phyloP scores from a whole-genome alignment of 2,113 vertebrate species.

The Notothenia coriiceps region DNA sequence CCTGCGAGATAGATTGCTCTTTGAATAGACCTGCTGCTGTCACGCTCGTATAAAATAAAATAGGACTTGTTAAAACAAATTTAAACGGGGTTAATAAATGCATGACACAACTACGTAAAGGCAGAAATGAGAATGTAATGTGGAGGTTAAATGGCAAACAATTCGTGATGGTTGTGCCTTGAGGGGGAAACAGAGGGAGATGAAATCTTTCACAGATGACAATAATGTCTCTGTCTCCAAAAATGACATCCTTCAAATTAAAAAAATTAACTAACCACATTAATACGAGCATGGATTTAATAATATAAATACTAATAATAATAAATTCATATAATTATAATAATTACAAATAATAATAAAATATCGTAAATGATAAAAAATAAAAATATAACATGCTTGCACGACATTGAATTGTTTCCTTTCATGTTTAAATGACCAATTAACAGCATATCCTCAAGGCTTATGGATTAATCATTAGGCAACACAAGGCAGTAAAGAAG shows the following conservation, averaged over 20 bases:
- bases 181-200: constrained; percentile 57
- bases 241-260: not conserved
- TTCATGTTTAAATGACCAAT: too few species aligned
- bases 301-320: constrained; percentile 19
- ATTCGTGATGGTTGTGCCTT: constrained; percentile 59
- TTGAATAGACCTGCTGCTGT: constrained; percentile 19
- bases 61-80: constrained; percentile 41
- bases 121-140: constrained; percentile 56
- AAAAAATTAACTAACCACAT: not conserved
- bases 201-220: constrained; percentile 60
- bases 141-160: constrained; percentile 72
- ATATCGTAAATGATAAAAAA: not conserved
- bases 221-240: constrained; percentile 4
- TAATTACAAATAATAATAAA: not conserved
- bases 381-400: not conserved
- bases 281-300: not conserved
- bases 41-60: not conserved
- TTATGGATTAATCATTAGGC: not conserved
- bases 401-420: not conserved
- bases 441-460: not conserved
- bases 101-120: constrained; percentile 44
- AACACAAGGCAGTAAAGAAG: not conserved
- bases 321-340: not conserved
- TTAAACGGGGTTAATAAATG: constrained; percentile 63
- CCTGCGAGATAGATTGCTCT: constrained; percentile 21